Evolutionary conservation across 2,888 invertebrate species (phyloP), one percentile per base, ranked within the genome.

Genomic region (Cecidostiba fungosa): DNA sequence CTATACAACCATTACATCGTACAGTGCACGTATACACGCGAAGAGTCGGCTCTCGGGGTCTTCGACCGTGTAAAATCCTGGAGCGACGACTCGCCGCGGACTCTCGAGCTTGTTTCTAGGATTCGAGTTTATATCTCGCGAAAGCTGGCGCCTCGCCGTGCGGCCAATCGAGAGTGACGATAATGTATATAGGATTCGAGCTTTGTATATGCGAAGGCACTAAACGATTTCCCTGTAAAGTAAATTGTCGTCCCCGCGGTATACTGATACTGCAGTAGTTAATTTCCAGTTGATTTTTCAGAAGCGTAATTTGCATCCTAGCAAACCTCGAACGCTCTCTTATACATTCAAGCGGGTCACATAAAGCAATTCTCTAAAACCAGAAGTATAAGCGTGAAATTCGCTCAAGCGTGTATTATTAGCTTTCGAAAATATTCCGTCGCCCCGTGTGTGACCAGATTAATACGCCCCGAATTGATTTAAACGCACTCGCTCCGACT

Each of bases 11-110:
- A n/a, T 66, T 23, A 16, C 50, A 70, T 29, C 26, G 50, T 50
- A 29, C 23, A 23, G 16, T 23, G 66, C 19, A 23, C 54, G 59
- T 81, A 47, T 39, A 78, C 62, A 70, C 8, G n/a, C 26, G 3
- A 39, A n/a, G 77, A 39, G 39, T 72, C 72, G 8, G 43, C 23
- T 59, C 69, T 66, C 66, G 77, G 23, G 84, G 81, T 84, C 77
- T 62, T 74, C 84, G 84, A 85, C 84, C 84, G 84, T 43, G 32
- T 69, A 84, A 74, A 84, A 84, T 84, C 84, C 84, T 84, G 84
- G 79, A 85, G 69, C 85, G 70, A 73, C 77, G 69, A 78, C 85
- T 85, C 16, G 43, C 14, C 23, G 19, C 14, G 16, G 16, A n/a
- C 5, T n/a, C 6, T 12, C 84, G 79, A 39, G 79, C 79, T 74